Conservation (phyloP, 2,888 invertebrate genomes). For the Dioctria rufipes region DNA sequence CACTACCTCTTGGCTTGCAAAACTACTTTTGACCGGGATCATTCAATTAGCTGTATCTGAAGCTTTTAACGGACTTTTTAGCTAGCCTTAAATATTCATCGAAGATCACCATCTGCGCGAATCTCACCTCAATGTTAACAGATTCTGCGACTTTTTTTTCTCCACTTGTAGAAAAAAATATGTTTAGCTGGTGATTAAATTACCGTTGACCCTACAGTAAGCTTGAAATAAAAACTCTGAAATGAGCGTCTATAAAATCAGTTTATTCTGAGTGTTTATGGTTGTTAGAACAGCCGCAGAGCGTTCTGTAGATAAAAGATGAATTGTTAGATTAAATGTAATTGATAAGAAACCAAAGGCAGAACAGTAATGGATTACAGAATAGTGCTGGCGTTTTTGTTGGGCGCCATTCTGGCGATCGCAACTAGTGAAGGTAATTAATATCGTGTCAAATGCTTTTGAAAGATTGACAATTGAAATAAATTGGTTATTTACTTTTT, state of each 20-base stretch:
- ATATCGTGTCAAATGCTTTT: neutral
- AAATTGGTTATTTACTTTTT: neutral
- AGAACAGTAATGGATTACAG: conserved; percentile 14
- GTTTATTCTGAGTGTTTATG: conserved; percentile 55
- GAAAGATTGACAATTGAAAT: neutral
- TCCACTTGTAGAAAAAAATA: conserved; percentile 13
- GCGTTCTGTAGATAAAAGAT: conserved; percentile 15
- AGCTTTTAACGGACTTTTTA: conserved; percentile 20
- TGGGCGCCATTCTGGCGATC: neutral
- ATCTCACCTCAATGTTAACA: conserved; percentile 2
- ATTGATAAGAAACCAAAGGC: neutral
- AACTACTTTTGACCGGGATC: too few species aligned
- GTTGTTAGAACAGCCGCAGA: conserved; percentile 54
- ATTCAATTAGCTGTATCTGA: neutral
- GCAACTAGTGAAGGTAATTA: conserved; percentile 15
- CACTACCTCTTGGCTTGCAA: too few species aligned
- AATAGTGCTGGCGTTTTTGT: neutral
- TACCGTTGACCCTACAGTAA: conserved; percentile 54
- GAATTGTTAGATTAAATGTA: conserved; percentile 6
- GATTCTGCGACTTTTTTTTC: conserved; percentile 7
- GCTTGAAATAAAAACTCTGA: conserved; percentile 54
- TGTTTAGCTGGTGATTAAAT: conserved; percentile 49
- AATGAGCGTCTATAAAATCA: conserved; percentile 55
- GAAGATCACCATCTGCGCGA: neutral
- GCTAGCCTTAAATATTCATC: too few species aligned